Conservation (phyloP, 1,140 invertebrate genomes). For the Eciton burchellii region DNA sequence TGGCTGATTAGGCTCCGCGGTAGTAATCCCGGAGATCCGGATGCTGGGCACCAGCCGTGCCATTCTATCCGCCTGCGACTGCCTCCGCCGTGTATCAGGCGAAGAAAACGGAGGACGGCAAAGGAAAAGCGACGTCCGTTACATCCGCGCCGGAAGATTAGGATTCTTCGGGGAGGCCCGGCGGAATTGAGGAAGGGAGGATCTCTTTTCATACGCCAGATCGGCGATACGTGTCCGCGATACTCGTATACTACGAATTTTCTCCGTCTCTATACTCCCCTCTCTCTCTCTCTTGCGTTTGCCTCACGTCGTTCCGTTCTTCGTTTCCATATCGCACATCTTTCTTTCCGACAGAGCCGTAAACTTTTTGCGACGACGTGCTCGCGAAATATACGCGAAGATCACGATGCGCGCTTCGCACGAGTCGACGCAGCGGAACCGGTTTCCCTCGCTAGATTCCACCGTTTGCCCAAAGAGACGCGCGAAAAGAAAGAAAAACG, state of each 20-base stretch:
- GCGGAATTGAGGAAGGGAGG: conserved; percentile 55
- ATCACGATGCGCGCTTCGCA: not conserved
- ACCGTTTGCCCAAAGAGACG: not conserved
- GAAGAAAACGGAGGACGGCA: conserved; percentile 59
- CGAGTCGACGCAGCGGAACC: not conserved
- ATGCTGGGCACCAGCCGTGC: conserved; percentile 47
- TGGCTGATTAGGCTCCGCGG: conserved; percentile 81
- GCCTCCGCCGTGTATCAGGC: conserved; percentile 69
- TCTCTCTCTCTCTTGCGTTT: conserved; percentile 23
- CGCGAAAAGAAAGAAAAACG: no score
- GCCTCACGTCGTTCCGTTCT: not conserved
- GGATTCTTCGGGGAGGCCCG: conserved; percentile 49
- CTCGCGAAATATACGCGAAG: not conserved
- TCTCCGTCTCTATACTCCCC: not conserved
- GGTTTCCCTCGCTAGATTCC: not conserved
- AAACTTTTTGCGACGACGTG: conserved; percentile 16
- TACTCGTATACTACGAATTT: conserved; percentile 22
- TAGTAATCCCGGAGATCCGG: conserved; percentile 78
- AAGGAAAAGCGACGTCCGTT: conserved; percentile 26
- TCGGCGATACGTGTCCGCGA: conserved; percentile 51
- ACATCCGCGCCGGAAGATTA: conserved; percentile 69
- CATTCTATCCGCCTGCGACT: conserved; percentile 44
- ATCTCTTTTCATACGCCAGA: conserved; percentile 62
- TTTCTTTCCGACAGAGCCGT: not conserved
- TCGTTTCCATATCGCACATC: conserved; percentile 19